Evolutionary conservation across 2,888 invertebrate genomes (phyloP), one percentile per base, ranked within the genome.

Genomic region (Scelioninae gen. 1): DNA sequence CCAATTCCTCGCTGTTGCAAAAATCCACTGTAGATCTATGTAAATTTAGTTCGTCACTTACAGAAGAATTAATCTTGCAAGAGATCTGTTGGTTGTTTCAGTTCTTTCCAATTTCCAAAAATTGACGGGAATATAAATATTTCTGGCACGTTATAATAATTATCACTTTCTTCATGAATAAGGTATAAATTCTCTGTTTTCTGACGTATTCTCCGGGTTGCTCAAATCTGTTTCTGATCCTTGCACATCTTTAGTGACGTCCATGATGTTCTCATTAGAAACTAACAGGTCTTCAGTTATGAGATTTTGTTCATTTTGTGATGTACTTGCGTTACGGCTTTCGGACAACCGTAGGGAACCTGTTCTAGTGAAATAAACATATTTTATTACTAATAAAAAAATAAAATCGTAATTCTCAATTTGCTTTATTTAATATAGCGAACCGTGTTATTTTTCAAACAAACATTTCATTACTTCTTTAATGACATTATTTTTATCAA

Each of bases 51-150:
- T 43, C 23, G 6, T 58, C 58, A 29, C 1, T 58, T 58, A 58
- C 11, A n/a, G 43, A 43, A 43, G 10, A 58, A 58, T 43, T 43
- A n/a, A n/a, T n/a, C n/a, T 11, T 58, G 58, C 43, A 10, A 13
- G 29, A 40, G 58, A 58, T 40, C n/a, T 15, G 40, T 10, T n/a
- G 58, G 40, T 15, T 58, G 23, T 58, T 23, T 58, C 7, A 58
- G n/a, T 58, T 58, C 43, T 43, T 40, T 58, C 58, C 16, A 58
- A 58, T 40, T 23, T 58, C 58, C 58, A 58, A 16, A 34, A 43
- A 58, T 3, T 43, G 58, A 40, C 23, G 58, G 58, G 11, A 58
- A 58, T 43, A 58, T 40, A 58, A 58, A 58, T 43, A 58, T 40
- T 9, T 58, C 40, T 34, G 58, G 16, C 29, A 43, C 43, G 7